Percentiles rank a stretch among this genome's conserved stretches.
Conservation (phyloP, 2,797 vertebrate genomes). For the Cyclopterus lumpus region DNA sequence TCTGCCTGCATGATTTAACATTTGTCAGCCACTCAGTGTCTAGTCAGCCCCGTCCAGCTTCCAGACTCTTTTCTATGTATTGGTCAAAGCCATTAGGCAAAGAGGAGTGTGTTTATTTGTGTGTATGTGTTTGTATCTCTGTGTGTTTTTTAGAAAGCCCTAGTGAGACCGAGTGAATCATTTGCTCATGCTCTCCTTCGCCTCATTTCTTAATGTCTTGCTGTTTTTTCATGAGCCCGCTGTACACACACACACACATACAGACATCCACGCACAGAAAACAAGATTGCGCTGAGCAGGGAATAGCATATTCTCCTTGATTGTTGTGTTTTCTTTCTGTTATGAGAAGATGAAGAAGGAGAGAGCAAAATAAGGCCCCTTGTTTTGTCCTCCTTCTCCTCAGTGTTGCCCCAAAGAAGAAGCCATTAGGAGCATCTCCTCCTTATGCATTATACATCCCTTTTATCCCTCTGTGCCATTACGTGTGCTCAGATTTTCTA, state of each 20-base stretch:
- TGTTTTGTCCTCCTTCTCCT: conserved; percentile 67
- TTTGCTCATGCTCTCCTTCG: conserved; percentile 64
- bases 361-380: conserved; percentile 60
- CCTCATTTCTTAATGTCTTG: conserved; percentile 70
- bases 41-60: conserved; percentile 76
- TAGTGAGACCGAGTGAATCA: conserved; percentile 62
- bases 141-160: conserved; percentile 59
- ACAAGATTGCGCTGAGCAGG: conserved; percentile 46
- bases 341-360: conserved; percentile 54
- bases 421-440: conserved; percentile 78
- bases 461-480: conserved; percentile 76
- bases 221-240: conserved; percentile 48
- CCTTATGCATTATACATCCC: conserved; percentile 82
- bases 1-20: conserved; percentile 82
- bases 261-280: conserved; percentile 36
- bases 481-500: conserved; percentile 80
- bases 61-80: conserved; percentile 74
- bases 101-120: conserved; percentile 54
- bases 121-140: conserved; percentile 34
- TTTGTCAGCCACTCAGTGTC: conserved; percentile 81
- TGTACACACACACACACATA: conserved; percentile 2
- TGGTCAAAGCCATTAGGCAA: conserved; percentile 78
- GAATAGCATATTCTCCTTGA: conserved; percentile 59
- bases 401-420: conserved; percentile 75
- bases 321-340: conserved; percentile 58